Conservation (phyloP, 2,797 vertebrate genomes). For the Uromys caudimaculatus region DNA sequence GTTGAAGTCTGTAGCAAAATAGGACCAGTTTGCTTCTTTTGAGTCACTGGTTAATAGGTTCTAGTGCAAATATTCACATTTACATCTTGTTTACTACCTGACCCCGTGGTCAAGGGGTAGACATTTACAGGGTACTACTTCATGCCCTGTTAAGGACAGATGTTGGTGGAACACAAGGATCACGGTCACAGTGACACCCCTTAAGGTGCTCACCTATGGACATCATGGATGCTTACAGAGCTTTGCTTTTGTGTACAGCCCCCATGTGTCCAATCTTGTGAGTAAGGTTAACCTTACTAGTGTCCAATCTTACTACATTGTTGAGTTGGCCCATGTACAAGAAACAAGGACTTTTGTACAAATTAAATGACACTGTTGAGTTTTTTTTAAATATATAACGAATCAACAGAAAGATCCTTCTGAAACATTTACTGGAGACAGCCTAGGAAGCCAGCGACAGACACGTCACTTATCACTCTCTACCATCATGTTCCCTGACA, state of each 20-base stretch:
- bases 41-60: neutral
- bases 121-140: neutral
- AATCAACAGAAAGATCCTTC: neutral
- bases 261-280: neutral
- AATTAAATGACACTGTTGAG: neutral
- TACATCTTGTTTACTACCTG: neutral
- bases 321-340: neutral
- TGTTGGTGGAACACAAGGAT: neutral
- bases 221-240: neutral
- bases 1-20: neutral
- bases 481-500: neutral
- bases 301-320: neutral
- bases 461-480: neutral
- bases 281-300: neutral
- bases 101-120: neutral
- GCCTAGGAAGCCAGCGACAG: neutral
- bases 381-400: neutral
- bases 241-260: neutral
- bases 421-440: conserved; percentile 27
- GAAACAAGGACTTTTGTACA: neutral
- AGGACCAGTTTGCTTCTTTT: neutral
- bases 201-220: neutral
- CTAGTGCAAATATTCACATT: neutral
- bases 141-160: neutral
- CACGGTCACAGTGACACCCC: neutral